Evolutionary conservation across 1,140 invertebrate genomes (phyloP).

Genomic region (Eciton burchellii): DNA sequence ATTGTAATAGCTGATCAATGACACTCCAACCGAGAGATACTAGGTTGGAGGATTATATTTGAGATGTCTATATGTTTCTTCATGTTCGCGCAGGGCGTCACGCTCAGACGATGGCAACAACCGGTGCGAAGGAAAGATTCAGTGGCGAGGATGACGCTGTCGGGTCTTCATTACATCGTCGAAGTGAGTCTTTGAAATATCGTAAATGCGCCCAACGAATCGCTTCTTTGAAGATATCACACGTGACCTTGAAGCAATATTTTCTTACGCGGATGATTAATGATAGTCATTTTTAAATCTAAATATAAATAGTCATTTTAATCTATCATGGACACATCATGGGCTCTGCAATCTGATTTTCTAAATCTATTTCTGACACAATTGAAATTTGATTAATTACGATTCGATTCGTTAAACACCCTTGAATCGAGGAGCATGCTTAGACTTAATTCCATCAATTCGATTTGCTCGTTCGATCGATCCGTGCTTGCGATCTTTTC

Average conservation of each 20-base stretch:
- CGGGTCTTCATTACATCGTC: constrained; percentile 89
- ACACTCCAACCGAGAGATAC: too few relatives aligned
- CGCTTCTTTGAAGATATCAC: not conserved
- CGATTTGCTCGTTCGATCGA: not conserved
- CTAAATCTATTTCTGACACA: not conserved
- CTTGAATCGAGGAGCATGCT: not conserved
- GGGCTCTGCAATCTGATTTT: not conserved
- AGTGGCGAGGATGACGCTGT: constrained; percentile 89
- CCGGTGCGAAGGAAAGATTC: constrained; percentile 88
- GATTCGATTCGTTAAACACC: not conserved
- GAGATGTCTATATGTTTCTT: constrained; percentile 36
- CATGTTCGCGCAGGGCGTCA: constrained; percentile 79
- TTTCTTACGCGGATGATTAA: not conserved
- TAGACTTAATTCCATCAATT: not conserved
- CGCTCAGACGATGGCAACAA: constrained; percentile 83
- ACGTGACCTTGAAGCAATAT: too few relatives aligned
- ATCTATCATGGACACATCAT: not conserved
- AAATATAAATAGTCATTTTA: too few relatives aligned
- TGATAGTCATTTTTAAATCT: not conserved
- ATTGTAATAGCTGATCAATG: not conserved
- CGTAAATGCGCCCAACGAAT: not conserved
- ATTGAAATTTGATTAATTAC: constrained; percentile 5
- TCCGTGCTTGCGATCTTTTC: not conserved
- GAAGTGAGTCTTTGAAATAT: constrained; percentile 85
- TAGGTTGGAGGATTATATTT: not conserved